Conservation (phyloP, 1,140 invertebrate genomes). For the Doryteuthis pealeii region DNA sequence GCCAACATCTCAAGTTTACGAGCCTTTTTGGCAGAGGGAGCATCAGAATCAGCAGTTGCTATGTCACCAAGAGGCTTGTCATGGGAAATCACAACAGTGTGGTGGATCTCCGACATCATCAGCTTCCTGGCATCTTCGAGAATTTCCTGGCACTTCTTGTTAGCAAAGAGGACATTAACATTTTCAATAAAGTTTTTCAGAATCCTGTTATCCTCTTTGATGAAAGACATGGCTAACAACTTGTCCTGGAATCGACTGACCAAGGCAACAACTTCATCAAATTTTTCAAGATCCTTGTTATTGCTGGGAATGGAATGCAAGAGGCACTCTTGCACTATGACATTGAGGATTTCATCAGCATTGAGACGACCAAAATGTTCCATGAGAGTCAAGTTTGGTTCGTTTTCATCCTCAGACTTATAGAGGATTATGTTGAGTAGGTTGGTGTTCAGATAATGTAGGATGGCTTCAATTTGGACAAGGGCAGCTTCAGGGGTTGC, state of each 20-base stretch:
- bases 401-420: conserved; percentile 40
- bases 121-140: conserved; percentile 71
- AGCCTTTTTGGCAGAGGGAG: conserved; percentile 27
- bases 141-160: conserved; percentile 76
- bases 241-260: conserved; percentile 71
- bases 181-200: conserved; percentile 73
- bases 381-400: conserved; percentile 65
- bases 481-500: conserved; percentile 25
- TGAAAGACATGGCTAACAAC: conserved; percentile 61
- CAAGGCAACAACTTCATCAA: conserved; percentile 67
- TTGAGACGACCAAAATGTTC: conserved; percentile 68
- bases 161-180: conserved; percentile 76
- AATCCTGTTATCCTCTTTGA: conserved; percentile 59
- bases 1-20: conserved; percentile 33
- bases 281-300: conserved; percentile 70
- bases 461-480: conserved; percentile 27
- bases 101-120: conserved; percentile 80
- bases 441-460: conserved; percentile 31
- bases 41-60: conserved; percentile 27
- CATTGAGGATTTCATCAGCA: conserved; percentile 67
- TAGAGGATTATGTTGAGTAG: conserved; percentile 24
- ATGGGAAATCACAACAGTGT: conserved; percentile 67
- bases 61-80: conserved; percentile 41
- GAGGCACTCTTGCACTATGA: conserved; percentile 75
- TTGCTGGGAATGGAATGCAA: conserved; percentile 74